A percentile compares a stretch with the other conserved stretches of the same genome.
Conservation (phyloP, 2,888 invertebrate species). For the Philhelius pedissequus region DNA sequence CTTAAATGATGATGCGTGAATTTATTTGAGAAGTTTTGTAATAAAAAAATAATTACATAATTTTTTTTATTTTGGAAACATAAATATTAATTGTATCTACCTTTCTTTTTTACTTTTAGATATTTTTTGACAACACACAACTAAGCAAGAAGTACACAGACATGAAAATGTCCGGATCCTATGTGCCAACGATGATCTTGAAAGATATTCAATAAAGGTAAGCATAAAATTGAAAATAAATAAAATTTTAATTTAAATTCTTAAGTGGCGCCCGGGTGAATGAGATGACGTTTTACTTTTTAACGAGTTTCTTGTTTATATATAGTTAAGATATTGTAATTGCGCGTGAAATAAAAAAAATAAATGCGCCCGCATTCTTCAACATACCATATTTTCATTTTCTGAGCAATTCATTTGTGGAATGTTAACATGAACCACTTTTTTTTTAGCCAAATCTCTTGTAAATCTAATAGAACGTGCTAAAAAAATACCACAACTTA, state of each 20-base stretch:
- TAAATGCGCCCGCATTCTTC: no score
- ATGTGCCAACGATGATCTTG: conserved; percentile 28
- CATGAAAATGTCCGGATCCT: conserved; percentile 55
- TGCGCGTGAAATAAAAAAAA: no score
- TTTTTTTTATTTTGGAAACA: background rate
- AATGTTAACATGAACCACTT: no score
- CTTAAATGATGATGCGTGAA: background rate
- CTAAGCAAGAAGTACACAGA: conserved; percentile 15
- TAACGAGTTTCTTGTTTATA: no score
- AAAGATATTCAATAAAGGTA: conserved; percentile 59
- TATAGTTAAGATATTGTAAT: no score
- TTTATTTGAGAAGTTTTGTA: background rate
- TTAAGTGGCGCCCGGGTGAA: background rate
- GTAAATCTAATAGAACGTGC: no score
- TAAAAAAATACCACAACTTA: background rate
- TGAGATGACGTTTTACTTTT: no score
- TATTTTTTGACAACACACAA: background rate
- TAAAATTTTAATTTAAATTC: background rate
- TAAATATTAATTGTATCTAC: background rate
- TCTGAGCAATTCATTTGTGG: no score
- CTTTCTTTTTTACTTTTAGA: conserved; percentile 35
- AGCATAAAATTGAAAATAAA: background rate
- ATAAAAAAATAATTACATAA: background rate
- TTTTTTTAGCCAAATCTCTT: no score
- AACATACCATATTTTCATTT: no score